Evolutionary conservation across 2,113 vertebrate species (phyloP), one percentile per base, ranked within the genome.

Genomic region (Strix uralensis): DNA sequence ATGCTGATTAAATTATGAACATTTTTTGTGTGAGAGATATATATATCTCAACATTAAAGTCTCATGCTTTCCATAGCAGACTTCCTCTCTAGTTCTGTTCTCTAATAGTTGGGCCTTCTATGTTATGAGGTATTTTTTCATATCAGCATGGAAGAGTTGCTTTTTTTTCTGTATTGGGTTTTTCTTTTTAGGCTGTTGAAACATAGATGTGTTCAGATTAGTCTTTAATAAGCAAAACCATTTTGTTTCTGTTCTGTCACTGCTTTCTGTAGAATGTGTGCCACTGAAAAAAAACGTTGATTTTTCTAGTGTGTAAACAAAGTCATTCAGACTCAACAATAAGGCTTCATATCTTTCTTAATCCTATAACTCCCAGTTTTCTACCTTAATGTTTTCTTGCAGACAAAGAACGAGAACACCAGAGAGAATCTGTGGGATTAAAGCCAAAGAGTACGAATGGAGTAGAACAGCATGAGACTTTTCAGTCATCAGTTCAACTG

Each of bases 351-450:
- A 32, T 40, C 36, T 77, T 47, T 72, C 52, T 67, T 82, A 44
- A n/a, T 55, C 32, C 69, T 69, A 2, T 38, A 67, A 21, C 42
- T 87, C 15, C 11, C 19, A 69, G 7, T 61, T 92, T 90, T 79
- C 70, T 86, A 54, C 40, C 91, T 80, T 96, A 72, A 94, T 97
- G 66, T 94, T 97, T 90, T 96, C 86, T 96, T 97, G 85, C 97
- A 98, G 98, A 97, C 70, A 97, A 94, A 97, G 97, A 95, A 95
- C 90, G 5, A 58, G 97, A 97, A 84, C 96, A 94, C 44, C 98
- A 97, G 94, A 98, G 95, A 84, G 74, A 92, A n/a, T 88, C 97
- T 93, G 86, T 94, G 93, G 97, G 98, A 78, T 95, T 90, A 92
- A 97, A 52, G 81, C 94, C 94, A 92, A 98, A 97, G 96, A 80